phyloP scores from a whole-genome alignment of 2,797 vertebrate genomes.

The Chelidonichthys spinosus region DNA sequence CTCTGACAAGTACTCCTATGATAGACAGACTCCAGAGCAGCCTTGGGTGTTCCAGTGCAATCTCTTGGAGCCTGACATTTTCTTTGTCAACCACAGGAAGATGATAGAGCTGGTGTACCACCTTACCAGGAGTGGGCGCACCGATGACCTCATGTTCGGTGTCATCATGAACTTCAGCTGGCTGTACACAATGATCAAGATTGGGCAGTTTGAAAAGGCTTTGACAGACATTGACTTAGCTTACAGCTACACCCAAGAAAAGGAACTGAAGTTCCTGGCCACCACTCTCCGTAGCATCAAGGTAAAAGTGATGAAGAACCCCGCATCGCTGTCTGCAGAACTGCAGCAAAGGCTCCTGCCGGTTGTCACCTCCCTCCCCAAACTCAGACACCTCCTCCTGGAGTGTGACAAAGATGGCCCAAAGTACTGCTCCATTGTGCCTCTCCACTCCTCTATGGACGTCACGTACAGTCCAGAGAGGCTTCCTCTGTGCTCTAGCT shows the following conservation, averaged over 20 bases:
- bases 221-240: conserved; percentile 94
- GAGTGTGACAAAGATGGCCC: conserved; percentile 99
- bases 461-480: conserved; percentile 97
- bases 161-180: conserved; percentile 99
- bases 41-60: conserved; percentile 99
- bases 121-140: conserved; percentile 93
- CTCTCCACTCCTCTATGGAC: conserved; percentile 98
- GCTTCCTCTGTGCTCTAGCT: conserved; percentile 93
- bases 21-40: conserved; percentile 96
- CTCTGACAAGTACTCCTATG: conserved; percentile 92
- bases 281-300: conserved; percentile 94
- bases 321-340: conserved; percentile 95
- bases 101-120: conserved; percentile 98
- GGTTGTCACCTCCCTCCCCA: conserved; percentile 96
- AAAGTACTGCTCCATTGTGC: conserved; percentile 99
- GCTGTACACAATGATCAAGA: conserved; percentile 99
- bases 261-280: conserved; percentile 97
- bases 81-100: conserved; percentile 99
- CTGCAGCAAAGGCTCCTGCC: conserved; percentile 97
- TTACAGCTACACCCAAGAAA: conserved; percentile 95
- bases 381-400: conserved; percentile 95
- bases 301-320: conserved; percentile 94
- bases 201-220: conserved; percentile 96
- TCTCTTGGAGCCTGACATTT: conserved; percentile 96
- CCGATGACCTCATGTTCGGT: conserved; percentile 95